Conservation (phyloP, 2,113 vertebrate species). For the Vulpes ferrilata region DNA sequence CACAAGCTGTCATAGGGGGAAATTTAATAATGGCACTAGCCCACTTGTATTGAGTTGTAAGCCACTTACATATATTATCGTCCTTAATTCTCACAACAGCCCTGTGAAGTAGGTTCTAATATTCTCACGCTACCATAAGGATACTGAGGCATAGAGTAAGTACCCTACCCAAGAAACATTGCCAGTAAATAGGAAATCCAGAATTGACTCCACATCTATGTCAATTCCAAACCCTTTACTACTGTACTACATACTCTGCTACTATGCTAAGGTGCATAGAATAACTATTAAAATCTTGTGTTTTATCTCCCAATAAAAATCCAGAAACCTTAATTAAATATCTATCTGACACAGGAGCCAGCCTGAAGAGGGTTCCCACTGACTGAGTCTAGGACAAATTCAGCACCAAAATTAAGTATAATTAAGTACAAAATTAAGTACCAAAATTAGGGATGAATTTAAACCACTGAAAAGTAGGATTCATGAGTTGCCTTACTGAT, state of each 20-base stretch:
- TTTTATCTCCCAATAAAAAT: slow-evolving; percentile 1
- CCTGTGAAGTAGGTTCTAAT: neutral
- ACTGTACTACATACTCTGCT: neutral
- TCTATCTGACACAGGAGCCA: neutral
- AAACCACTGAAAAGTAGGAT: neutral
- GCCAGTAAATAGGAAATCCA: neutral
- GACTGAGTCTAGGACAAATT: slow-evolving; percentile 5
- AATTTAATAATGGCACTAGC: neutral
- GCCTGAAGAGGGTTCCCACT: neutral
- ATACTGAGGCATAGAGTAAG: neutral
- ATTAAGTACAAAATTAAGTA: no score
- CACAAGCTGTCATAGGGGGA: neutral
- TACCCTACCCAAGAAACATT: neutral
- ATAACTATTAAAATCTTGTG: neutral
- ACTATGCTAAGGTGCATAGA: neutral
- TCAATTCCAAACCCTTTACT: neutral
- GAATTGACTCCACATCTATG: neutral
- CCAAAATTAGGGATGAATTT: neutral
- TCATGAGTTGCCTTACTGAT: neutral
- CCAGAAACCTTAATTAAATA: neutral
- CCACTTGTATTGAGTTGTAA: neutral
- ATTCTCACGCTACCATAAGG: neutral
- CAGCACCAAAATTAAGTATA: neutral
- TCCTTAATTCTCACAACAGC: neutral
- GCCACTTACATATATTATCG: neutral